These are phyloP conservation scores for Lasioglossum oenotherae DNA, from an alignment of 2,888 invertebrate genomes.

Conservation along the genomic window DNA sequence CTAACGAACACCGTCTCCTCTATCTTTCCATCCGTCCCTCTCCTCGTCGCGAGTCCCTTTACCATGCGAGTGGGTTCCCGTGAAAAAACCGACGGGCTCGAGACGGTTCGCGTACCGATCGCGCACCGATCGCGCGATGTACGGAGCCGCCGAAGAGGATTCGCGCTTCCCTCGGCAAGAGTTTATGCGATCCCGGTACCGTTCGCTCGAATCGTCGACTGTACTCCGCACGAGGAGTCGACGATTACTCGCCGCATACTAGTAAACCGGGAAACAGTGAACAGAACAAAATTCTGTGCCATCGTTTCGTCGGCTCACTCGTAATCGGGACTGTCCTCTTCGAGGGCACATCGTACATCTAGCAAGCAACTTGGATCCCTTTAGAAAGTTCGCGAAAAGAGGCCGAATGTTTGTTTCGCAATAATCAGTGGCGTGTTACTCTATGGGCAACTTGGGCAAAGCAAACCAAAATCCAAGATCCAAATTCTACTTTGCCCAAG, in stretches of 20 bases:
- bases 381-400: not conserved
- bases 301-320: no score
- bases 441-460: no score
- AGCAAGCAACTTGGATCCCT: not conserved
- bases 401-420: not conserved
- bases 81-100: slow-evolving; percentile 2
- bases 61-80: not conserved
- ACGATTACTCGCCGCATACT: not conserved
- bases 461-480: no score
- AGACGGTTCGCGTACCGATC: slow-evolving; percentile 42
- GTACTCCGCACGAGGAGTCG: not conserved
- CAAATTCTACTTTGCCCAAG: no score
- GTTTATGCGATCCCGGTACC: not conserved
- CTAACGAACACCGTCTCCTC: slow-evolving; percentile 79
- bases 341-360: not conserved
- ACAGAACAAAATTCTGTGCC: not conserved
- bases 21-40: slow-evolving; percentile 35
- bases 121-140: slow-evolving; percentile 2
- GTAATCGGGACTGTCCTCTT: not conserved
- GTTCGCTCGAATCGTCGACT: not conserved
- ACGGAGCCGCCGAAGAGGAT: not conserved
- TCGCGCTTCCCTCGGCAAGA: not conserved
- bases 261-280: not conserved
- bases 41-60: not conserved
- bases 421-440: no score